Conservation (phyloP, 1,140 invertebrate genomes). For the Drosophila sucinea region DNA sequence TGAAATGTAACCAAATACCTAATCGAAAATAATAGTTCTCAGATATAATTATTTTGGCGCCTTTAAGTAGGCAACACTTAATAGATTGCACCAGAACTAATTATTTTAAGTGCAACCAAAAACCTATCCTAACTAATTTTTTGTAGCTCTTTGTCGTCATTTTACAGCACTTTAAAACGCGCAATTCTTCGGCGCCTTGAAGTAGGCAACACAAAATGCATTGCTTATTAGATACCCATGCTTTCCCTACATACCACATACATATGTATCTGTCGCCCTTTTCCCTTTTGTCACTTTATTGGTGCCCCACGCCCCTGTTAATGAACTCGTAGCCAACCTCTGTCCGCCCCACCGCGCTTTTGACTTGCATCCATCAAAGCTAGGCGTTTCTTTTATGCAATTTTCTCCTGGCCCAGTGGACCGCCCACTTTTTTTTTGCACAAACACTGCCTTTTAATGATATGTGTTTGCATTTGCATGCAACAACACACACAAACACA, state of each 20-base stretch:
- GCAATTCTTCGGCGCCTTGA: neutral
- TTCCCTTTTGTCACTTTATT: neutral
- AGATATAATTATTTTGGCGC: neutral
- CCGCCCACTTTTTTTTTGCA: constrained; percentile 39
- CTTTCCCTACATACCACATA: neutral
- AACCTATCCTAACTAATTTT: neutral
- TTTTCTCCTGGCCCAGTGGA: constrained; percentile 25
- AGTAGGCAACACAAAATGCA: constrained; percentile 15
- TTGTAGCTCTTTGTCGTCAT: neutral
- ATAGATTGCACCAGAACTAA: neutral
- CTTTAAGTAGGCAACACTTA: constrained; percentile 48
- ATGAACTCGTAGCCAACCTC: constrained; percentile 14
- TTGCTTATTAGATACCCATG: neutral
- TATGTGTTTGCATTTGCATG: constrained; percentile 52
- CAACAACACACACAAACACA: constrained; percentile 3
- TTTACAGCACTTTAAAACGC: neutral
- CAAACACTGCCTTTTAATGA: constrained; percentile 51
- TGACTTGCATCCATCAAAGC: constrained; percentile 13
- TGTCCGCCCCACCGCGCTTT: constrained; percentile 3
- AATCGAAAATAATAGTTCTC: too few relatives aligned
- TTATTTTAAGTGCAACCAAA: neutral
- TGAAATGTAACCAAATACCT: too few relatives aligned
- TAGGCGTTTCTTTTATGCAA: constrained; percentile 22
- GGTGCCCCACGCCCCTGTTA: constrained; percentile 12
- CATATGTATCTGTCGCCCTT: neutral